Conservation (phyloP, 2,797 vertebrate genomes). For the Chelidonichthys spinosus region DNA sequence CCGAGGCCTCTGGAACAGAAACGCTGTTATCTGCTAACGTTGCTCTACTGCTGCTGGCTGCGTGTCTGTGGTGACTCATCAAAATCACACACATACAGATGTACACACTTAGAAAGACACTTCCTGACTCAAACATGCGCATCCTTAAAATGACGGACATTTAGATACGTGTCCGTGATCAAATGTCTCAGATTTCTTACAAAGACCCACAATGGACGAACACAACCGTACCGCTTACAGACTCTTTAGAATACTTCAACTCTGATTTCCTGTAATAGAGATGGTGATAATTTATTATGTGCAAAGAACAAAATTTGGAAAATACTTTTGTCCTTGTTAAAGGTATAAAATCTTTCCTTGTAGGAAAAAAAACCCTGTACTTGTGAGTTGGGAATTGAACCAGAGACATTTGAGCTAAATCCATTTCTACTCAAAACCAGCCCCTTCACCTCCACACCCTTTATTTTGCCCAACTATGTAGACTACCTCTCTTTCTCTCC, state of each 20-base stretch:
- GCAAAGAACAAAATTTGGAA: not conserved
- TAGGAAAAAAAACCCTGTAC: not conserved
- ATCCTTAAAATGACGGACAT: slow-evolving; percentile 31
- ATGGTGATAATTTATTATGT: not conserved
- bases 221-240: not conserved
- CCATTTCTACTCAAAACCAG: not conserved
- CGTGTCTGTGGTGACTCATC: slow-evolving; percentile 75
- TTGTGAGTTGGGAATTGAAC: not conserved
- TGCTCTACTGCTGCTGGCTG: slow-evolving; percentile 60
- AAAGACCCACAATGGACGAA: not conserved
- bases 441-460: not conserved
- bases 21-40: slow-evolving; percentile 69
- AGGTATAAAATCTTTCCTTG: not conserved
- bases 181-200: slow-evolving; percentile 1
- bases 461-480: not conserved
- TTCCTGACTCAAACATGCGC: slow-evolving; percentile 36
- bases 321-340: not conserved
- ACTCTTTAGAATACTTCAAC: not conserved
- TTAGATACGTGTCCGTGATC: not conserved
- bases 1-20: slow-evolving; percentile 59
- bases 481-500: not conserved
- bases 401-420: not conserved
- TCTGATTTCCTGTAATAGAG: not conserved
- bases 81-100: slow-evolving; percentile 39
- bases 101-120: slow-evolving; percentile 14